These are phyloP conservation scores for Aspidapion aeneum DNA, from an alignment of 2,888 invertebrate genomes.

Conservation along the genomic window DNA sequence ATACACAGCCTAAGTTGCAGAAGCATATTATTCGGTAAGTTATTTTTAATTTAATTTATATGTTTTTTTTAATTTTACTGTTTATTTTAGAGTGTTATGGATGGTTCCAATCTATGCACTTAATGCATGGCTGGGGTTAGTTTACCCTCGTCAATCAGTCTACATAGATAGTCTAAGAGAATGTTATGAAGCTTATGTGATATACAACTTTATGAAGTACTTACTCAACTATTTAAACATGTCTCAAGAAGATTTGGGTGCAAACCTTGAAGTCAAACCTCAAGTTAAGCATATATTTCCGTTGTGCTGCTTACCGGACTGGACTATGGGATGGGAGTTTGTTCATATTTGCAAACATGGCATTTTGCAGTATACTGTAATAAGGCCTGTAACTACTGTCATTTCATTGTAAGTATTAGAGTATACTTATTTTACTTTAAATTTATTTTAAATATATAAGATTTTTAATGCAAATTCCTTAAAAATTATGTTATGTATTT, in stretches of 20 bases:
- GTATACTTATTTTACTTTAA: conserved; percentile 1
- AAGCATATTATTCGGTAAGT: conserved; percentile 91
- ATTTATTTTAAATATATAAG: background rate
- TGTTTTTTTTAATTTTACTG: too few species aligned
- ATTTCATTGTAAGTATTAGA: conserved; percentile 75
- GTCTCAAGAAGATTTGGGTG: conserved; percentile 76
- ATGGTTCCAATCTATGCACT: conserved; percentile 97
- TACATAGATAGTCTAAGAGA: conserved; percentile 91
- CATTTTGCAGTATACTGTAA: conserved; percentile 91
- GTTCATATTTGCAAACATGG: conserved; percentile 96
- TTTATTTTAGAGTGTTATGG: conserved; percentile 81
- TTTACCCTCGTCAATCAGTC: conserved; percentile 83
- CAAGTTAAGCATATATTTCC: conserved; percentile 90
- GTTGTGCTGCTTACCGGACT: conserved; percentile 85
- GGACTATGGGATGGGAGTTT: conserved; percentile 93
- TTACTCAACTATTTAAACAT: conserved; percentile 86
- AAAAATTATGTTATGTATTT: too few species aligned
- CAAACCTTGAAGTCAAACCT: conserved; percentile 73
- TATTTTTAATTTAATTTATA: conserved; percentile 14
- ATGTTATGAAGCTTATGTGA: conserved; percentile 97
- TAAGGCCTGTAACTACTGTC: conserved; percentile 84
- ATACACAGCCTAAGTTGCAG: conserved; percentile 87
- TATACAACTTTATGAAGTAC: conserved; percentile 97
- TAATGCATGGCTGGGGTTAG: conserved; percentile 91
- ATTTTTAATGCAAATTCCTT: background rate